Evolutionary conservation across 2,113 vertebrate genomes (phyloP).

Genomic region (Triplophysa tibetana): DNA sequence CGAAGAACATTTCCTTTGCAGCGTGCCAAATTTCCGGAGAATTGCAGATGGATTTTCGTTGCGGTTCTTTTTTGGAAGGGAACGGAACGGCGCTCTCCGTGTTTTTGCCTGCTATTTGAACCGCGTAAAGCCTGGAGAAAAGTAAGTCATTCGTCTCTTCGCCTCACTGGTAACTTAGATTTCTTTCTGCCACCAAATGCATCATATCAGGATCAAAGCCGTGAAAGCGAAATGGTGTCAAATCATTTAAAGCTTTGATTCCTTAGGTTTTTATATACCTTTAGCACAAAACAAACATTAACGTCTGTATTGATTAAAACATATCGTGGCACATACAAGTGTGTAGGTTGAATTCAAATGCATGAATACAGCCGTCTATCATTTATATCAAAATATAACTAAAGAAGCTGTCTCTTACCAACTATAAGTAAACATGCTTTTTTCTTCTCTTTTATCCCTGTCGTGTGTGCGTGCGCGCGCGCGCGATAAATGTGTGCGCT

Average conservation of each 20-base stretch:
- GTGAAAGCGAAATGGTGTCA: background rate
- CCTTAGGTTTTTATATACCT: background rate
- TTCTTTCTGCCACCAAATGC: background rate
- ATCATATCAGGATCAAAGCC: background rate
- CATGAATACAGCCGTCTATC: background rate
- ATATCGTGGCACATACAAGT: background rate
- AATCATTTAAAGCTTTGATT: background rate
- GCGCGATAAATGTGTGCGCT: slow-evolving; percentile 19
- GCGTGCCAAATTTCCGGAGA: slow-evolving; percentile 79
- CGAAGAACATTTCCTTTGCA: slow-evolving; percentile 68
- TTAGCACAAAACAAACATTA: background rate
- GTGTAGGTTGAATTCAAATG: slow-evolving; percentile 1
- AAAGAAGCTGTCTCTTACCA: slow-evolving; percentile 3
- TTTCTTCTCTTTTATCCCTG: slow-evolving; percentile 11
- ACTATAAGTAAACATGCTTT: background rate
- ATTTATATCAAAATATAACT: background rate
- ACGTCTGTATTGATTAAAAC: background rate
- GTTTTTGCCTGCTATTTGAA: slow-evolving; percentile 53
- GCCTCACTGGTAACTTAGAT: background rate
- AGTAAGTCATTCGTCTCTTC: slow-evolving; percentile 46
- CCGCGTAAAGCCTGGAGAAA: slow-evolving; percentile 21
- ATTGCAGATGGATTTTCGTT: slow-evolving; percentile 81
- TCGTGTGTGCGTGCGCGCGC: background rate
- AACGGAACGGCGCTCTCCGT: slow-evolving; percentile 55
- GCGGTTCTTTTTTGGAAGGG: slow-evolving; percentile 64